Conservation (phyloP, 1,140 invertebrate species). For the Drosophila nigromelanica region DNA sequence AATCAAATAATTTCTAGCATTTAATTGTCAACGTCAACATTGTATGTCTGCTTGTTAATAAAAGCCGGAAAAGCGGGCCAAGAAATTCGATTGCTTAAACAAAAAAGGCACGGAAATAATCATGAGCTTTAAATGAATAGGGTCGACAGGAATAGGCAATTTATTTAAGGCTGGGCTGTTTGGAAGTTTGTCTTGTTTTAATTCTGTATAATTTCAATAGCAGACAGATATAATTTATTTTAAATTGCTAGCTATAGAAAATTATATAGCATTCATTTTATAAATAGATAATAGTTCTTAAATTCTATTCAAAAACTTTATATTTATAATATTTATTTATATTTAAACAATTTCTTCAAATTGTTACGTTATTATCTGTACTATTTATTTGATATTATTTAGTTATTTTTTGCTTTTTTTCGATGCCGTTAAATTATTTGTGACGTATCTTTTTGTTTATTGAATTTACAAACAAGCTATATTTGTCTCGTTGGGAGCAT, state of each 20-base stretch:
- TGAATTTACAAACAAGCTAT: too few species aligned
- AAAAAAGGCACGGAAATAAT: conserved; percentile 39
- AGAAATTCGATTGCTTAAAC: conserved; percentile 57
- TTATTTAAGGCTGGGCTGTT: not conserved
- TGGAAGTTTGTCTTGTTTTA: not conserved
- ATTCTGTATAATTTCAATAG: not conserved
- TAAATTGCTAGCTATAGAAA: not conserved
- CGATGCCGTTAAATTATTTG: too few species aligned
- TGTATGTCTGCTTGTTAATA: conserved; percentile 14
- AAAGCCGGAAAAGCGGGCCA: conserved; percentile 17
- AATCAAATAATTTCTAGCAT: conserved; percentile 78
- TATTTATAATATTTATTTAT: too few species aligned
- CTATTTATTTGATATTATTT: too few species aligned
- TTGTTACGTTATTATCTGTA: too few species aligned
- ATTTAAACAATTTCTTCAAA: too few species aligned
- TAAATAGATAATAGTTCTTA: too few species aligned
- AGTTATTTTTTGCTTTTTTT: too few species aligned
- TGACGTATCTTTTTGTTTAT: too few species aligned
- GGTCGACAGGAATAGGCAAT: conserved; percentile 1
- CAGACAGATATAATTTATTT: conserved; percentile 8
- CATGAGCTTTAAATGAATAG: conserved; percentile 59
- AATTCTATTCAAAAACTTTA: too few species aligned
- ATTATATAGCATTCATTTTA: too few species aligned
- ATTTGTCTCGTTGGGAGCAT: too few species aligned
- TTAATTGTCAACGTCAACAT: conserved; percentile 68